Conservation (phyloP, 1,140 invertebrate genomes). For the Rhizoglyphus robini region DNA sequence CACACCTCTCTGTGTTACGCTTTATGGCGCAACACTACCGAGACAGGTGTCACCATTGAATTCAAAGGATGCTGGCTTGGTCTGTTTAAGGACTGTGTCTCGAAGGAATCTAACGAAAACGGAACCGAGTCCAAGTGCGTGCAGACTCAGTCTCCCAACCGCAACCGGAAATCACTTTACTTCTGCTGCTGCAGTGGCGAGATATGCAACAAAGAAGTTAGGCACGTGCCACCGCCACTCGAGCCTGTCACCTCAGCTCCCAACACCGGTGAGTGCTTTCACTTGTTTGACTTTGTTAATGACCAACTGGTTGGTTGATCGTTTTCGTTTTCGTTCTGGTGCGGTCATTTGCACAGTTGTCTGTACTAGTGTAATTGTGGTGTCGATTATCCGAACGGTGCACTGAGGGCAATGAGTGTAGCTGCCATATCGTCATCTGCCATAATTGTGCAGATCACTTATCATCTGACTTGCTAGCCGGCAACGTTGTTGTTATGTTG, state of each 20-base stretch:
- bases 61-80: slow-evolving; percentile 37
- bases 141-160: slow-evolving; percentile 34
- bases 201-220: slow-evolving; percentile 61
- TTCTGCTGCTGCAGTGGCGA: slow-evolving; percentile 85
- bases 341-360: too few species aligned
- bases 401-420: too few species aligned
- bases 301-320: too few species aligned
- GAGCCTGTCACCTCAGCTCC: neutral
- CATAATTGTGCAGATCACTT: too few species aligned
- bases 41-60: slow-evolving; percentile 40
- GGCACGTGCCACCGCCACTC: slow-evolving; percentile 23
- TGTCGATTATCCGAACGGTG: too few species aligned
- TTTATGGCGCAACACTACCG: slow-evolving; percentile 45
- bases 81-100: slow-evolving; percentile 21
- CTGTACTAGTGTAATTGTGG: too few species aligned
- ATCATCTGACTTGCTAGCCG: too few species aligned
- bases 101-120: neutral
- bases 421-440: too few species aligned
- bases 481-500: too few species aligned
- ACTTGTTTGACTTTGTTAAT: too few species aligned
- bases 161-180: slow-evolving; percentile 48
- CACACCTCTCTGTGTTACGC: slow-evolving; percentile 45
- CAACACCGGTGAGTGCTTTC: neutral
- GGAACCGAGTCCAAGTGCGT: too few species aligned
- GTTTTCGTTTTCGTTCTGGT: too few species aligned